Conservation (phyloP, 2,888 invertebrate genomes). For the Didymodactylos carnosus region DNA sequence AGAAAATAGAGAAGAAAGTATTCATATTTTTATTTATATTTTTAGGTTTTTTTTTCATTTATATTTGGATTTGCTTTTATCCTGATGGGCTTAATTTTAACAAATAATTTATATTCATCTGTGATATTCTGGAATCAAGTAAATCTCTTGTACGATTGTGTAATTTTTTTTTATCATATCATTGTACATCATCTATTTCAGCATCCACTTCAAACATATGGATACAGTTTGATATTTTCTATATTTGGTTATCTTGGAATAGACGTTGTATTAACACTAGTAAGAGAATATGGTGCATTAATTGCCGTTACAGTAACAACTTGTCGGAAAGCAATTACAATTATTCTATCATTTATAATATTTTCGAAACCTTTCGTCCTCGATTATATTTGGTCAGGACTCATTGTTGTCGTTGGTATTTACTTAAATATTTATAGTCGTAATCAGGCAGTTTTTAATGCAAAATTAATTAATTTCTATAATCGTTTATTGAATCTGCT, state of each 20-base stretch:
- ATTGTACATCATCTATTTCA: neutral
- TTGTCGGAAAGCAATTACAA: conserved; percentile 60
- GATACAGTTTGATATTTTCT: conserved; percentile 50
- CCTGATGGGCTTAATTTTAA: conserved; percentile 3
- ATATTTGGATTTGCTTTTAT: conserved; percentile 11
- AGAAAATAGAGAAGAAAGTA: neutral
- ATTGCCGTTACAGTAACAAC: conserved; percentile 60
- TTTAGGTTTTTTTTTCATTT: conserved; percentile 11
- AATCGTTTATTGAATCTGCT: neutral
- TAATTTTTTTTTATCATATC: neutral
- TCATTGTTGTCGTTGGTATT: conserved; percentile 67
- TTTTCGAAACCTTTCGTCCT: conserved; percentile 79
- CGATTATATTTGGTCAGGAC: conserved; percentile 75
- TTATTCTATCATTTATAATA: conserved; percentile 69
- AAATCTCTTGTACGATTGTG: too few species aligned
- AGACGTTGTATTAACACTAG: conserved; percentile 69
- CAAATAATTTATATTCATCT: conserved; percentile 3
- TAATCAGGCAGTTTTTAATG: conserved; percentile 24
- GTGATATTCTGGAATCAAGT: neutral
- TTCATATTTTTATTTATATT: neutral
- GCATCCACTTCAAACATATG: neutral
- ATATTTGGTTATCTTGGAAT: conserved; percentile 74
- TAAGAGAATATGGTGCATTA: conserved; percentile 66
- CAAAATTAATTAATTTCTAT: neutral
- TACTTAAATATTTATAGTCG: conserved; percentile 82